Evolutionary conservation across 2,888 invertebrate species (phyloP), one percentile per base, ranked within the genome.

Genomic region (Xestia rhomboidea): DNA sequence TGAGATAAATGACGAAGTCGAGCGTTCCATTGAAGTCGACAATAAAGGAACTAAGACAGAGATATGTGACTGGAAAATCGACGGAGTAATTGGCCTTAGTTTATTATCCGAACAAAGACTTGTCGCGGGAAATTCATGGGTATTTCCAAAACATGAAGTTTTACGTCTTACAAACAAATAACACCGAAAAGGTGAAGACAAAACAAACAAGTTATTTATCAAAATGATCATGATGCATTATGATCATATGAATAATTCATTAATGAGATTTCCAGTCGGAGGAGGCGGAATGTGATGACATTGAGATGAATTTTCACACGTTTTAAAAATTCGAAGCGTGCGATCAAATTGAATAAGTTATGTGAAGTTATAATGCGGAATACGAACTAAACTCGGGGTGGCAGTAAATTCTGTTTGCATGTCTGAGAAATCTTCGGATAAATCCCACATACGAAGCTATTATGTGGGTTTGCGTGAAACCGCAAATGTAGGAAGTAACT

Each of bases 401-500:
- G 79, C 51, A 62, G 70, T 82, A 71, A 76, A 84, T 72, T 72
- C 6, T 70, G 78, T 87, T 82, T 75, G 82, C 78, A 78, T 74
- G 68, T 71, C 71, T 86, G 62, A 78, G 78, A 84, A 81, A 84
- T 83, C 69, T 73, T 71, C 71, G 41, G 76, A 78, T 77, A 81
- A 85, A 89, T 88, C 86, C 82, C 85, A 85, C 88, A 88, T 83
- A 87, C 64, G 75, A 83, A 75, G 82, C 64, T 76, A 81, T 81
- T 85, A 77, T 79, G 84, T 82, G 83, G 87, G 86, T 88, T 89
- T 88, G 86, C 74, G 83, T 87, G 84, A 86, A 88, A 92, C 93
- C 93, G 88, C 94, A 92, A 91, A 91, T 89, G 86, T 84, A 91
- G 92, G 91, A 91, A 92, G 93, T 92, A 92, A 93, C 88, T 87